Evolutionary conservation across 2,888 invertebrate genomes (phyloP).

Genomic region (Polyommatus iphigenia): DNA sequence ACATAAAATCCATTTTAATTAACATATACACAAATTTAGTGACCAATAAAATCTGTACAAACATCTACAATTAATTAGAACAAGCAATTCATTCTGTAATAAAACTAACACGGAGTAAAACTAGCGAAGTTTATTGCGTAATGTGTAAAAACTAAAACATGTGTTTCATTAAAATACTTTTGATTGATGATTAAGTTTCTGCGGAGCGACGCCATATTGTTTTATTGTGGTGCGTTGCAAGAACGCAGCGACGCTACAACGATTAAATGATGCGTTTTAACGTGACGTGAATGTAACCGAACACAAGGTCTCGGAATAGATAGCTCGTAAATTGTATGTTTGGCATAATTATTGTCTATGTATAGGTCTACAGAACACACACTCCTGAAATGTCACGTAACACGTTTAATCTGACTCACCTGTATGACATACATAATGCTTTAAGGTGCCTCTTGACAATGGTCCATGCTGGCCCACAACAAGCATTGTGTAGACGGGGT

Average conservation of each 20-base stretch:
- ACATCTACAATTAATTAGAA: constrained; percentile 16
- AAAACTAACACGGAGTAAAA: background rate
- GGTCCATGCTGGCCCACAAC: no score
- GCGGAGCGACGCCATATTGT: background rate
- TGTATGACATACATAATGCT: no score
- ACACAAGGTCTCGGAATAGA: no score
- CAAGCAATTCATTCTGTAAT: background rate
- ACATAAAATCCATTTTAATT: constrained; percentile 22
- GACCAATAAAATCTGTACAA: constrained; percentile 25
- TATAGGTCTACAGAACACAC: no score
- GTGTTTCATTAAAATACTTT: background rate
- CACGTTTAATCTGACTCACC: no score
- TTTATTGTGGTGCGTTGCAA: background rate
- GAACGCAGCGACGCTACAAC: background rate
- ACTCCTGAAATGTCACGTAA: no score
- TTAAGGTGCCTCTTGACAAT: no score
- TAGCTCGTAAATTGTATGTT: no score
- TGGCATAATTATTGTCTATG: no score
- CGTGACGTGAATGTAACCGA: no score
- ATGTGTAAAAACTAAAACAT: background rate
- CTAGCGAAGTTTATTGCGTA: background rate
- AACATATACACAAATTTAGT: constrained; percentile 24
- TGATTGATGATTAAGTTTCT: background rate
- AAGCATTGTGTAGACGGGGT: no score
- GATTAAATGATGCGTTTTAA: no score